phyloP scores from a whole-genome alignment of 1,140 invertebrate genomes.

The Chlorops oryzae region DNA sequence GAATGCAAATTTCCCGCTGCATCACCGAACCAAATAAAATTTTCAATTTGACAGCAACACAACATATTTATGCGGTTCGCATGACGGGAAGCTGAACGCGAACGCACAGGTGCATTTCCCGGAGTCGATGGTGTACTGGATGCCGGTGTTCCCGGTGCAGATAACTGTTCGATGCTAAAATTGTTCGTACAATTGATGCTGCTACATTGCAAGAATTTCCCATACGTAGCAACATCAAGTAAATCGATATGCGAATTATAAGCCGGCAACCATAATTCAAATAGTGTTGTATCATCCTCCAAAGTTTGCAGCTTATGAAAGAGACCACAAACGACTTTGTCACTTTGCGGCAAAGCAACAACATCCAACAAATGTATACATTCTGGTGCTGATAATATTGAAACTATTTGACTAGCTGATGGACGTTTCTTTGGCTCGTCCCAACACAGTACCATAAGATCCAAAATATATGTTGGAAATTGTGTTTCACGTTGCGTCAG shows the following conservation, averaged over 20 bases:
- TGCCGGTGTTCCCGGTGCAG: slow-evolving; percentile 27
- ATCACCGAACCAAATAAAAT: slow-evolving; percentile 81
- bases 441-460: slow-evolving; percentile 96
- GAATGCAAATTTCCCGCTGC: slow-evolving; percentile 72
- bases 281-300: slow-evolving; percentile 42
- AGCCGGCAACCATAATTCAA: slow-evolving; percentile 66
- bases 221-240: slow-evolving; percentile 54
- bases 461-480: slow-evolving; percentile 86
- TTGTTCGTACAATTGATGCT: slow-evolving; percentile 35
- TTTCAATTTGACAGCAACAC: slow-evolving; percentile 55
- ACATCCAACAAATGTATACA: slow-evolving; percentile 84
- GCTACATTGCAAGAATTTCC: slow-evolving; percentile 38
- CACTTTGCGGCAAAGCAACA: slow-evolving; percentile 58
- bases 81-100: slow-evolving; percentile 30
- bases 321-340: slow-evolving; percentile 52
- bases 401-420: slow-evolving; percentile 87
- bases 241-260: slow-evolving; percentile 66
- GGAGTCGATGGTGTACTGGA: slow-evolving; percentile 7
- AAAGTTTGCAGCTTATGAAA: slow-evolving; percentile 17
- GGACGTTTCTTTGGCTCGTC: slow-evolving; percentile 77
- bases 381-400: slow-evolving; percentile 85
- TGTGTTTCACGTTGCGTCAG: slow-evolving; percentile 75
- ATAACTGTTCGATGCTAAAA: slow-evolving; percentile 20
- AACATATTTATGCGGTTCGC: slow-evolving; percentile 37
- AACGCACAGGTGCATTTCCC: slow-evolving; percentile 10